These are phyloP conservation scores for Tiliacea citrago DNA, from an alignment of 2,888 invertebrate species.

Conservation along the genomic window DNA sequence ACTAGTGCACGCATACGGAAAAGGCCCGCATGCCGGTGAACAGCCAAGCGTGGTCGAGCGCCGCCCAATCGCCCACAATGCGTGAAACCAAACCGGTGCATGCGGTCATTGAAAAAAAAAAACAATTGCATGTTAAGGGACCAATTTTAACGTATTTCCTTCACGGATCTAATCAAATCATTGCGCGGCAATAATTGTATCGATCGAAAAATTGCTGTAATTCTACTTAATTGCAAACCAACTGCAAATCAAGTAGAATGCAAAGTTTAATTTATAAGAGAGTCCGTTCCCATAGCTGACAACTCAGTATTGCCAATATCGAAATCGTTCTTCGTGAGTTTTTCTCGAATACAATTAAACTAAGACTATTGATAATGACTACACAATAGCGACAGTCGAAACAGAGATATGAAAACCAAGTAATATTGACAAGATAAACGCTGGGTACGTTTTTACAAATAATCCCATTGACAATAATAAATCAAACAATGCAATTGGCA, in stretches of 20 bases:
- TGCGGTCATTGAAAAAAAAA: conserved; percentile 65
- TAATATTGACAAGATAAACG: conserved; percentile 61
- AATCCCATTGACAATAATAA: conserved; percentile 58
- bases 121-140: conserved; percentile 70
- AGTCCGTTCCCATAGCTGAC: conserved; percentile 48
- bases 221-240: conserved; percentile 18
- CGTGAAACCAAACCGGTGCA: conserved; percentile 75
- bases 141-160: conserved; percentile 71
- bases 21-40: conserved; percentile 73
- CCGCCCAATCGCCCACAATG: conserved; percentile 69
- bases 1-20: conserved; percentile 81
- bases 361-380: conserved; percentile 45
- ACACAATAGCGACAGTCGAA: conserved; percentile 57
- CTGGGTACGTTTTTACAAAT: conserved; percentile 56
- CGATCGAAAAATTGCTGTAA: conserved; percentile 15
- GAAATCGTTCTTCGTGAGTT: conserved; percentile 48
- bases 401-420: conserved; percentile 51
- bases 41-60: conserved; percentile 74
- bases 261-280: conserved; percentile 30
- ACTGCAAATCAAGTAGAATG: conserved; percentile 24
- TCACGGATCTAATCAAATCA: conserved; percentile 60
- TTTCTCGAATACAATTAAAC: conserved; percentile 52
- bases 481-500: conserved; percentile 71
- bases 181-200: conserved; percentile 53
- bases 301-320: conserved; percentile 42